Base-by-base conservation (phyloP, 2,888 invertebrate genomes). In the Doris montereyensis region DNA sequence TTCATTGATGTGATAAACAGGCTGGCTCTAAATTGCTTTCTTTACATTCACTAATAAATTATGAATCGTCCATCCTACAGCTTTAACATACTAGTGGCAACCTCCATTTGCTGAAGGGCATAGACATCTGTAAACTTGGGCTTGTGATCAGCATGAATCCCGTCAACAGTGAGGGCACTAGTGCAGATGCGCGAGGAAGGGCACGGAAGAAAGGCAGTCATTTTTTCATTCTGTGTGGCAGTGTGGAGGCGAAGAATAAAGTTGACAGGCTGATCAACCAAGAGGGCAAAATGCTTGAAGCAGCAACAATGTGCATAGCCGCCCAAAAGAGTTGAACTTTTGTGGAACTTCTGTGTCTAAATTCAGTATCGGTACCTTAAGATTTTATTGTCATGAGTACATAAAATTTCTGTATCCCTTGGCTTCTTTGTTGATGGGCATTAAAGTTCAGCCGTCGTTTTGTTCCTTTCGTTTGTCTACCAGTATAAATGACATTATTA, bases 151-250 rank as follows among this genome's bases (percentile, higher is more conserved):
- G 87, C 72, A 82, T 89, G 83, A 88, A 89, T 70, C 88, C 89
- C 0, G 89, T 89, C 0, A n/a, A n/a, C n/a, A n/a, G 86, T 89
- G n/a, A 86, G 86, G 17, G 87, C 89, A 0, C 81, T 90, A 5
- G 87, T 90, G 4, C 90, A 90, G 83, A 88, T 89, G 84, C 83
- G 90, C 83, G 90, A n/a, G 90, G 90, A 0, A 81, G 90, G 10
- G 90, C 89, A 0, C 79, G 90, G 21, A 85, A 86, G 81, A 83
- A 84, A 67, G 81, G 85, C 77, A 89, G 90, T 82, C 83, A 85
- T 62, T 88, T 89, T 82, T 83, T 90, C 5, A 85, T 88, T n/a
- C 79, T 89, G 32, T 90, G 89, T 81, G 83, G 83, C 60, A 85
- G 82, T 70, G 41, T 83, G n/a, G 81, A 82, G n/a, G 87, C 88